These are phyloP conservation scores for Mylabris sibirica DNA, from an alignment of 2,888 invertebrate genomes.

Conservation along the genomic window DNA sequence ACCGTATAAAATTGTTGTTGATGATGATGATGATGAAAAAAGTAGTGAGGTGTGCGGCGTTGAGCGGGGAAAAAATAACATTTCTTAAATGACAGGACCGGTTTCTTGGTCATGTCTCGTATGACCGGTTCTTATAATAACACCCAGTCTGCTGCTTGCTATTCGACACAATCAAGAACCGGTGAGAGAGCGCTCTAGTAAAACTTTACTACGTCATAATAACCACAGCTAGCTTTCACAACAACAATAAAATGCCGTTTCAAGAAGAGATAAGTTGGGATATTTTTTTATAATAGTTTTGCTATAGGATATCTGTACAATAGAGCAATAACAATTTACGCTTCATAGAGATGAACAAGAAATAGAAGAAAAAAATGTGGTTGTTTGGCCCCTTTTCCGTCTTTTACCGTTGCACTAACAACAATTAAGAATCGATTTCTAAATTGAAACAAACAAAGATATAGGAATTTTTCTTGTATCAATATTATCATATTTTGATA, in stretches of 20 bases:
- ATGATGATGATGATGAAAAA: neutral
- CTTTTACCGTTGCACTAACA: conserved; percentile 42
- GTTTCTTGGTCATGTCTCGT: conserved; percentile 38
- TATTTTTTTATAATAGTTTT: conserved; percentile 31
- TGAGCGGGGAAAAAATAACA: neutral
- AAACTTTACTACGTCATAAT: conserved; percentile 38
- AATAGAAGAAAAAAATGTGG: conserved; percentile 15
- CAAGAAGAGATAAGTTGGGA: conserved; percentile 24
- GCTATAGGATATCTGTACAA: conserved; percentile 38
- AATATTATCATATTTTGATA: conserved; percentile 4
- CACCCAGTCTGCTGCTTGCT: conserved; percentile 34
- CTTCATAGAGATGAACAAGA: neutral
- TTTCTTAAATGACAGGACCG: conserved; percentile 32
- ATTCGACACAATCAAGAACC: conserved; percentile 24
- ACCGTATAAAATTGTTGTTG: neutral
- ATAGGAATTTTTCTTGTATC: conserved; percentile 18
- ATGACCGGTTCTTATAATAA: conserved; percentile 43
- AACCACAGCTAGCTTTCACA: conserved; percentile 35
- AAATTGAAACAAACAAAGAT: conserved; percentile 19
- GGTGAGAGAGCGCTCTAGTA: conserved; percentile 12
- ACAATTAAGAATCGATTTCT: neutral
- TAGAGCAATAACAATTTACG: conserved; percentile 11
- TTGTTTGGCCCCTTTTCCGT: conserved; percentile 42
- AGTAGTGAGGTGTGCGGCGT: too few relatives aligned
- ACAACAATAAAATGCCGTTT: conserved; percentile 33